A percentile compares a stretch with the other conserved stretches of the same genome.
Evolutionary conservation across 2,888 invertebrate species (phyloP).

Genomic region (Andrena trimmerana): DNA sequence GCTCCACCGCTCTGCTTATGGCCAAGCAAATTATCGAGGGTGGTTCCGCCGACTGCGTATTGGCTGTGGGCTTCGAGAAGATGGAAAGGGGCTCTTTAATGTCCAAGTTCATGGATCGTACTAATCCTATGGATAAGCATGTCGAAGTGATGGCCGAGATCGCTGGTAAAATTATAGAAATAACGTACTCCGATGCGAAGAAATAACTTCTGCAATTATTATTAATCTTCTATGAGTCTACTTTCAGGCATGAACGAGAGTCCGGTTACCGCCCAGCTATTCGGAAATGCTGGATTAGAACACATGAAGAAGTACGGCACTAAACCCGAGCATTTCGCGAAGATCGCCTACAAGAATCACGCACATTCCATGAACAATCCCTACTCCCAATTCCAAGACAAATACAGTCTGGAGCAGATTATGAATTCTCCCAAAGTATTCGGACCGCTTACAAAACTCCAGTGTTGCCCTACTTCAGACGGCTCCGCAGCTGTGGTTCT

Average conservation of each 20-base stretch:
- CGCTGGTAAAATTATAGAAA: constrained; percentile 86
- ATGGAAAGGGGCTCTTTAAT: constrained; percentile 97
- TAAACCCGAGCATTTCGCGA: constrained; percentile 96
- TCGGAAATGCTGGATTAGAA: constrained; percentile 98
- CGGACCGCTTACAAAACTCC: constrained; percentile 97
- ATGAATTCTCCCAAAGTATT: constrained; percentile 94
- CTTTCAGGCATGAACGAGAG: constrained; percentile 88
- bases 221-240: not conserved
- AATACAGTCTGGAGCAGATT: constrained; percentile 96
- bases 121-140: constrained; percentile 96
- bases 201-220: not conserved
- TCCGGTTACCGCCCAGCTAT: constrained; percentile 97
- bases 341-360: constrained; percentile 99
- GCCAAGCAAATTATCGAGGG: constrained; percentile 97
- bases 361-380: constrained; percentile 98
- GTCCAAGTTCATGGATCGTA: constrained; percentile 91
- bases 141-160: constrained; percentile 94
- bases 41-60: constrained; percentile 93
- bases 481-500: constrained; percentile 98
- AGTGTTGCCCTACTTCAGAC: constrained; percentile 99
- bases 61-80: constrained; percentile 99
- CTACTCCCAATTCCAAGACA: constrained; percentile 97
- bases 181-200: not conserved
- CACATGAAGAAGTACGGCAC: constrained; percentile 99
- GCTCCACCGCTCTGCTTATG: constrained; percentile 95